phyloP scores from a whole-genome alignment of 2,888 invertebrate species.

The Cantharis nigra region DNA sequence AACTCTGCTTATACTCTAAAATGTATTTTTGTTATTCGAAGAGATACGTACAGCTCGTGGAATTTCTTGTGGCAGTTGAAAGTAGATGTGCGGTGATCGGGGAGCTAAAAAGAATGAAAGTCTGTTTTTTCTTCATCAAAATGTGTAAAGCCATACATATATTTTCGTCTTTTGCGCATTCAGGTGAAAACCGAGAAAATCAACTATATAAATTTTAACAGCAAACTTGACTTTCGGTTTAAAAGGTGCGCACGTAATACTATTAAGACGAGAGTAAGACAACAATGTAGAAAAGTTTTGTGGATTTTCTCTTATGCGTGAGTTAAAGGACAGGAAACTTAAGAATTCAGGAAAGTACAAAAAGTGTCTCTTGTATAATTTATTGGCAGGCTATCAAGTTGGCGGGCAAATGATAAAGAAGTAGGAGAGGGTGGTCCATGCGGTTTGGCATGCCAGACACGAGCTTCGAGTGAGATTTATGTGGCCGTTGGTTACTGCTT shows the following conservation, averaged over 20 bases:
- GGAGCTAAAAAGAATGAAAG: background rate
- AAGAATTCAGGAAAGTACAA: conserved; percentile 43
- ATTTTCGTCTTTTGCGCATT: background rate
- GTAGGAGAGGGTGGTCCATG: conserved; percentile 42
- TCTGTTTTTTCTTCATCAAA: background rate
- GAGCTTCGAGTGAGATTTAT: conserved; percentile 51
- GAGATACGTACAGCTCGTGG: background rate
- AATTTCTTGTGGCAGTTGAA: background rate
- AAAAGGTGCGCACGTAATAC: background rate
- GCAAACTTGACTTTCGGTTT: background rate
- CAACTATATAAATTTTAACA: background rate
- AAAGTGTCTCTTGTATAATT: conserved; percentile 48
- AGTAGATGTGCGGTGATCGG: background rate
- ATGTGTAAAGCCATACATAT: background rate
- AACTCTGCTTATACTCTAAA: background rate
- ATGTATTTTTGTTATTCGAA: background rate
- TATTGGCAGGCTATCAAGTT: conserved; percentile 51
- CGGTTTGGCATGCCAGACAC: conserved; percentile 52
- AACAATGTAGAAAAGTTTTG: background rate
- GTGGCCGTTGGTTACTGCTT: conserved; percentile 48
- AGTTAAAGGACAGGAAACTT: conserved; percentile 30
- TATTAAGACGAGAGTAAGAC: background rate
- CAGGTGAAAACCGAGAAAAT: background rate
- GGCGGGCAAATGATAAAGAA: conserved; percentile 51
- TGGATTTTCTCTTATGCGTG: background rate